These are phyloP conservation scores for Lepus timidus DNA, from an alignment of 2,113 vertebrate species.

Conservation along the genomic window DNA sequence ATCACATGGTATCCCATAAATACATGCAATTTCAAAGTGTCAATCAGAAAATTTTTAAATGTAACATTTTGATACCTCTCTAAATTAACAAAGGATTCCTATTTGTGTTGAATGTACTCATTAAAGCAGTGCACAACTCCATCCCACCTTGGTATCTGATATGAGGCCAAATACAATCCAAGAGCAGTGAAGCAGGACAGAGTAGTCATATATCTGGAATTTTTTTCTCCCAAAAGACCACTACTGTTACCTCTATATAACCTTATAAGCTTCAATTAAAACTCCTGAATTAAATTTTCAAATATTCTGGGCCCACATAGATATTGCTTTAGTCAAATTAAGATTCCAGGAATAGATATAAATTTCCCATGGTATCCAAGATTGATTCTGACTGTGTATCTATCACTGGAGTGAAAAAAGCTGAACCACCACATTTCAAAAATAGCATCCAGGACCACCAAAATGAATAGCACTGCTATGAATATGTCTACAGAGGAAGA, in stretches of 20 bases:
- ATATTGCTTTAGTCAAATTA: conserved; percentile 26
- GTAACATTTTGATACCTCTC: not conserved
- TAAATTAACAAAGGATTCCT: not conserved
- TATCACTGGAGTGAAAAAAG: not conserved
- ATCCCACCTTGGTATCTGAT: not conserved
- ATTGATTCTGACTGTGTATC: not conserved
- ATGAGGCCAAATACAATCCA: not conserved
- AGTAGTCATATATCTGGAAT: not conserved
- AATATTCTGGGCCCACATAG: not conserved
- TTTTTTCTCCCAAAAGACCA: not conserved
- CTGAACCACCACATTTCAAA: not conserved
- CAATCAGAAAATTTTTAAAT: not conserved
- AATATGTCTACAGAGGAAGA: not conserved
- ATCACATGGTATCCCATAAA: not conserved
- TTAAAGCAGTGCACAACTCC: not conserved
- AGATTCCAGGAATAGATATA: not conserved
- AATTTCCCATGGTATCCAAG: not conserved
- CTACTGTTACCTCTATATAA: not conserved
- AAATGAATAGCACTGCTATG: not conserved
- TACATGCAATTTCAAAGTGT: not conserved
- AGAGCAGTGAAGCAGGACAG: not conserved
- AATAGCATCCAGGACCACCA: not conserved
- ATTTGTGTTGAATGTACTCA: not conserved
- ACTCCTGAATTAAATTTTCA: not conserved
- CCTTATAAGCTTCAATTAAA: not conserved